These are phyloP conservation scores for Neuroscelio doddi DNA, from an alignment of 2,888 invertebrate genomes.

Conservation along the genomic window DNA sequence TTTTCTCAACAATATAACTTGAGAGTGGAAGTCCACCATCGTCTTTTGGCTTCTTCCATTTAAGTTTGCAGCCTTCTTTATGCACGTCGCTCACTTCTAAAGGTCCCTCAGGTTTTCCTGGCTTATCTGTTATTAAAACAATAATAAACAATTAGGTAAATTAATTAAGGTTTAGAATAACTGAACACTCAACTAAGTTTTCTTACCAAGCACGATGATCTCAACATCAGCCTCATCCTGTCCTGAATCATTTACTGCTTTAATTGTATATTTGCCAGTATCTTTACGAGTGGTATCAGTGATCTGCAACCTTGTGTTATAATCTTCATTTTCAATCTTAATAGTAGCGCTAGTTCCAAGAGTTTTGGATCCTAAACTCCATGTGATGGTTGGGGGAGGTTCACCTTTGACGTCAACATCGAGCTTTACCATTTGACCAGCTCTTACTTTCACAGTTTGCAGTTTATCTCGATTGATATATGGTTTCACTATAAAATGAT, in stretches of 20 bases:
- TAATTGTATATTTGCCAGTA: constrained; percentile 92
- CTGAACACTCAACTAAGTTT: neutral
- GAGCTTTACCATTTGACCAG: constrained; percentile 90
- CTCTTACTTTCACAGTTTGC: constrained; percentile 89
- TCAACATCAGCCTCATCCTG: constrained; percentile 95
- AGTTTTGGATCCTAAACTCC: constrained; percentile 81
- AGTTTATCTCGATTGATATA: constrained; percentile 95
- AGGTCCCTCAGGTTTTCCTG: constrained; percentile 92
- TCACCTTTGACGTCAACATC: constrained; percentile 97
- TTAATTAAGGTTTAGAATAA: no score
- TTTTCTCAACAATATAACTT: constrained; percentile 94
- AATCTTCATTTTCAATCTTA: constrained; percentile 91
- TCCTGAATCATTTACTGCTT: constrained; percentile 94
- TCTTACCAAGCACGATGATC: constrained; percentile 84
- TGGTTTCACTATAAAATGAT: constrained; percentile 84
- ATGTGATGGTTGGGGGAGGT: constrained; percentile 92
- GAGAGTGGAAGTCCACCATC: constrained; percentile 95
- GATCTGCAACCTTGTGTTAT: constrained; percentile 89
- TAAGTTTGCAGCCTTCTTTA: constrained; percentile 93
- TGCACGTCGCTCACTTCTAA: constrained; percentile 92
- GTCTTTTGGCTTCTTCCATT: constrained; percentile 96
- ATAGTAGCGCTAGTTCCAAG: constrained; percentile 80
- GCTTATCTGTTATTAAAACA: constrained; percentile 77
- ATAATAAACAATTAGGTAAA: constrained; percentile 1
- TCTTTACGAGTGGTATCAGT: constrained; percentile 87